Conservation (phyloP, 1,140 invertebrate species). For the Panagrolaimus sp. region DNA sequence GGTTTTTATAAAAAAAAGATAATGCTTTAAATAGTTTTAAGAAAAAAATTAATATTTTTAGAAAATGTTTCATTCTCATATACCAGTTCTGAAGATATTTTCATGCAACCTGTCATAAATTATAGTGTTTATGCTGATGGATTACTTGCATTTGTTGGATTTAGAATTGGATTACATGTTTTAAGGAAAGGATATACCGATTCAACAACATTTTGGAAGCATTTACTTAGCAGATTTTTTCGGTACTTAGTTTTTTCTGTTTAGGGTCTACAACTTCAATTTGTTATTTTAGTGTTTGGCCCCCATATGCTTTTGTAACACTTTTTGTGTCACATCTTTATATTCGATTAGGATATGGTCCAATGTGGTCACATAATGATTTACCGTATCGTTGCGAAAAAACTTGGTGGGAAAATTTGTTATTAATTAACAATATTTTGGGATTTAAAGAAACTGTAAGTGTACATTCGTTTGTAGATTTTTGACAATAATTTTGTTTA, state of each 20-base stretch:
- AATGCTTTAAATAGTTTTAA: neutral
- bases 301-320: slow-evolving; percentile 35
- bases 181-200: neutral
- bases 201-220: neutral
- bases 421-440: slow-evolving; percentile 42
- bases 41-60: slow-evolving; percentile 13
- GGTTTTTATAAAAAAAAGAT: slow-evolving; percentile 30
- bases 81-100: slow-evolving; percentile 19
- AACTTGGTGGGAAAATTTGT: slow-evolving; percentile 34
- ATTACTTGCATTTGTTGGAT: slow-evolving; percentile 32
- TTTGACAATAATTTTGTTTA: slow-evolving; percentile 16
- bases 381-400: slow-evolving; percentile 29
- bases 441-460: slow-evolving; percentile 37
- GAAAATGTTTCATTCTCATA: slow-evolving; percentile 43
- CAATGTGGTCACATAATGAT: slow-evolving; percentile 49
- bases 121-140: slow-evolving; percentile 38
- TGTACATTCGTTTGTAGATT: slow-evolving; percentile 2
- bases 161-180: slow-evolving; percentile 26
- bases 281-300: slow-evolving; percentile 35
- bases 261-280: neutral
- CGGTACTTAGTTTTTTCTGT: neutral
- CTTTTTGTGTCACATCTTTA: slow-evolving; percentile 34
- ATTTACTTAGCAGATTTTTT: slow-evolving; percentile 11
- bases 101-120: slow-evolving; percentile 39
- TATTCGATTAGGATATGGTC: slow-evolving; percentile 35